Base-by-base conservation (phyloP, 2,113 vertebrate genomes). In the Oryzias celebensis region DNA sequence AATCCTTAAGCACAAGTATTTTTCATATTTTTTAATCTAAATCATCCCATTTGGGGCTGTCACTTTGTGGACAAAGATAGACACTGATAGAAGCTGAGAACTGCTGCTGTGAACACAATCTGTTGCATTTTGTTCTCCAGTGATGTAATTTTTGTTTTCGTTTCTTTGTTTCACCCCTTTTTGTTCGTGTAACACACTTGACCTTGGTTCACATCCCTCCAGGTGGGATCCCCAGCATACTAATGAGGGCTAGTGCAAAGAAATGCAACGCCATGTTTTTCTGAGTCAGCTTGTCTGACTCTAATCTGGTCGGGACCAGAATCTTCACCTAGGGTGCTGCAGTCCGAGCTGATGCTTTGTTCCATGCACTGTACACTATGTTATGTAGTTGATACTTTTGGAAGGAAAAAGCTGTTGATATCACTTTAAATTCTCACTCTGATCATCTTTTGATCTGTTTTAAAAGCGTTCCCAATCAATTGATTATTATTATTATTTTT, bases 201-300 rank as follows among this genome's bases (percentile, higher is more conserved):
- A 89, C 87, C 85, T 87, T 87, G 80, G 73, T 59, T 87, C 83
- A 79, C 78, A 75, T 86, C 82, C 61, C 75, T 85, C 61, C 73
- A 82, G 84, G 80, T 85, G 67, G 75, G 68, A 83, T 86, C 75
- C 68, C 44, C 54, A 58, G 82, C 85, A 88, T 87, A 85, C 84
- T 88, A 84, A 87, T 87, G 66, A 81, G 69, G 69, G 68, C 64
- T 61, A 74, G 53, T 73, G 77, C 68, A 62, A 75, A 85, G 63
- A 56, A 80, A 72, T 66, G 74, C 80, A 66, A 74, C 15, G 55
- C 61, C 18, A 58, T 65, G 43, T 49, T 43, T 63, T 80, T 78
- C 58, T 78, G 68, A 74, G 68, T 68, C 74, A 65, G 58, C 68
- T 42, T 53, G 70, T 53, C 73, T 24, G 68, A 49, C 81, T 85